Evolutionary conservation across 2,888 invertebrate species (phyloP).

Genomic region (Papilio elwesi): DNA sequence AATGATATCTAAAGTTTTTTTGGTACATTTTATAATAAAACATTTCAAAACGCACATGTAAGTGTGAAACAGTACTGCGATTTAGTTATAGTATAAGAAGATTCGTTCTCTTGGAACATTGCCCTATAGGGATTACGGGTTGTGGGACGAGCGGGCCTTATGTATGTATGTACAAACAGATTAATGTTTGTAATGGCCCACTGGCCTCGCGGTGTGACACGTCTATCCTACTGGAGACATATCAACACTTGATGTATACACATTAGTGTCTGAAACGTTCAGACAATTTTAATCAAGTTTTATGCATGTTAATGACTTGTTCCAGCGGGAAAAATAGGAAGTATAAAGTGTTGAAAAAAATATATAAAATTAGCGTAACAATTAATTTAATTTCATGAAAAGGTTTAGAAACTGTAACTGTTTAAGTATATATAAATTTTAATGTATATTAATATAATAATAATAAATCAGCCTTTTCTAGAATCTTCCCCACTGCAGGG

Average conservation of each 20-base stretch:
- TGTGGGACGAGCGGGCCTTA: background rate
- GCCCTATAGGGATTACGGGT: conserved; percentile 1
- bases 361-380: too few relatives aligned
- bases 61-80: background rate
- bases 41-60: background rate
- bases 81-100: background rate
- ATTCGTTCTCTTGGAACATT: conserved; percentile 7
- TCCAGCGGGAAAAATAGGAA: background rate
- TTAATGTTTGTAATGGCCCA: conserved; percentile 13
- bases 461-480: too few relatives aligned
- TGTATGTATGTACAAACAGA: conserved; percentile 3
- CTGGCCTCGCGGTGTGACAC: background rate
- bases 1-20: too few relatives aligned
- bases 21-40: too few relatives aligned
- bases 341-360: background rate
- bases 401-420: too few relatives aligned
- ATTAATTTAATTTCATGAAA: too few relatives aligned
- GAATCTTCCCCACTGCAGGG: too few relatives aligned
- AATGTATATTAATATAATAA: too few relatives aligned
- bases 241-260: background rate
- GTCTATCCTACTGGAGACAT: background rate
- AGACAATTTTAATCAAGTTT: background rate
- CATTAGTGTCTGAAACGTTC: background rate
- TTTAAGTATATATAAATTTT: too few relatives aligned
- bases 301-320: too few relatives aligned